Conservation (phyloP, 2,113 vertebrate species). For the Albula goreensis region DNA sequence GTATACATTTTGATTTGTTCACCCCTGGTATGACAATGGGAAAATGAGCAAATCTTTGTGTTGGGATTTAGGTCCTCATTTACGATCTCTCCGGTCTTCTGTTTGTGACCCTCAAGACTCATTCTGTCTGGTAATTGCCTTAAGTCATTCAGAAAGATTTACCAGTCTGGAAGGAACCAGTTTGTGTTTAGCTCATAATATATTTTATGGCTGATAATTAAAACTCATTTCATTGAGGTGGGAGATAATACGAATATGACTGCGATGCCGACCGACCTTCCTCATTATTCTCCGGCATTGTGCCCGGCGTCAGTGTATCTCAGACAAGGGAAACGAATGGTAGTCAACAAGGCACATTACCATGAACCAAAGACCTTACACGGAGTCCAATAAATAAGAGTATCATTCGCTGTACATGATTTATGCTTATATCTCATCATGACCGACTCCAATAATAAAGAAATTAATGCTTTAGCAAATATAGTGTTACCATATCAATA, state of each 20-base stretch:
- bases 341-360: neutral
- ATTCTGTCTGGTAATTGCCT: neutral
- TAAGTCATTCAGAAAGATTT: neutral
- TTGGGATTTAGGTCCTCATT: neutral
- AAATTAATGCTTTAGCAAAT: neutral
- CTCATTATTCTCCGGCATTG: neutral
- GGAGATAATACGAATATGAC: neutral
- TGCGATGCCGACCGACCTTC: no score
- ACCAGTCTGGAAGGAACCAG: neutral
- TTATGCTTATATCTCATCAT: neutral
- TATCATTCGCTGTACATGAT: no score
- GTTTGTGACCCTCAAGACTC: neutral
- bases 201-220: slow-evolving; percentile 1
- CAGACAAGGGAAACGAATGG: neutral
- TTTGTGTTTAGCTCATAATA: slow-evolving; percentile 1
- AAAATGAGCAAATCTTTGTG: neutral
- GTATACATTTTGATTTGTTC: no score
- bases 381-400: neutral
- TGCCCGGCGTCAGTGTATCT: neutral
- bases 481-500: neutral
- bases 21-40: no score
- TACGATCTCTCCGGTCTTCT: neutral
- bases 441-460: neutral
- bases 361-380: no score
- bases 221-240: neutral